Base-by-base conservation (phyloP, 2,888 invertebrate species). In the Eretmocerus hayati region DNA sequence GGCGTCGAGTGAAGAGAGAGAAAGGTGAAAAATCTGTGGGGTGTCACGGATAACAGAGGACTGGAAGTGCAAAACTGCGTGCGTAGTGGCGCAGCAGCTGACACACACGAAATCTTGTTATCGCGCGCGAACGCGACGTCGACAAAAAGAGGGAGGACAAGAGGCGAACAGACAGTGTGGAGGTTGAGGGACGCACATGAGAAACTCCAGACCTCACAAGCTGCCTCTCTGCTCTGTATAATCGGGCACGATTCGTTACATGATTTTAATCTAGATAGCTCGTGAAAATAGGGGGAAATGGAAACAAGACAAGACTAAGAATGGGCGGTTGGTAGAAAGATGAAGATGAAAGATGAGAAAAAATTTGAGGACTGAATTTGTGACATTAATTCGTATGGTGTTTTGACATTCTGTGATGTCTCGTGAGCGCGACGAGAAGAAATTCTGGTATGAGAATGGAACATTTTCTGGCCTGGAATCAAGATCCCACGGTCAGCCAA, bases 51-150 rank as follows among this genome's bases (percentile, higher is more conserved):
- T 35, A 20, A 13, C 22, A 32, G 13, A 26, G 15, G 21, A 26
- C 41, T 20, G 23, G 40, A 45, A 42, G 51, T 40, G 47, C 40
- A 41, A 48, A 48, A 42, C 43, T 46, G n/a, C n/a, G n/a, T n/a
- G n/a, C n/a, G n/a, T n/a, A n/a, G n/a, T n/a, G n/a, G n/a, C n/a
- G 48, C 40, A 45, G 48, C 41, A 44, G 49, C 52, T 53, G 52
- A 53, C 52, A 50, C 48, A 32, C 30, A 45, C 45, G 42, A 50
- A 53, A 53, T 53, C 50, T 53, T 45, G 50, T 53, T 48, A 53
- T 53, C 50, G 42, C 38, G 30, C 39, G 45, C 11, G 35, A 13
- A 19, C 35, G 35, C 9, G 15, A 16, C 18, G 26, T 19, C 11
- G 18, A 11, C 15, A 13, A 23, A 37, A 35, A 40, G 21, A 41